Evolutionary conservation across 1,140 invertebrate species (phyloP).

Genomic region (Yoshiicerus persimilis): DNA sequence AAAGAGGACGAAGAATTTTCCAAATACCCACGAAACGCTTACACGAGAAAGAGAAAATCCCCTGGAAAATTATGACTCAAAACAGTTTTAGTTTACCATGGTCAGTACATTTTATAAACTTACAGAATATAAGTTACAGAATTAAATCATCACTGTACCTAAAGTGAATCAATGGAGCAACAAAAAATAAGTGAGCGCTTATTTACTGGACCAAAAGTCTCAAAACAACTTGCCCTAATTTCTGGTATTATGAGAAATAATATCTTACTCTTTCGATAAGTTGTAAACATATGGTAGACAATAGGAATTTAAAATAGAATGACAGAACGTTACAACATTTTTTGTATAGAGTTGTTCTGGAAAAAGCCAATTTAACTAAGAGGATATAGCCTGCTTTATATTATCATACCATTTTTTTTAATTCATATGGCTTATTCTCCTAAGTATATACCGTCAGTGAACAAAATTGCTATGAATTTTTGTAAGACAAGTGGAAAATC

Average conservation of each 20-base stretch:
- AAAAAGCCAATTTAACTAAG: not conserved
- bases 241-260: not conserved
- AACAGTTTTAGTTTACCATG: too few species aligned
- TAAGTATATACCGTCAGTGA: not conserved
- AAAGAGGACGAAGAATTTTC: too few species aligned
- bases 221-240: not conserved
- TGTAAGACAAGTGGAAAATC: not conserved
- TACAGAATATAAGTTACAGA: too few species aligned
- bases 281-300: not conserved
- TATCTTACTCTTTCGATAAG: not conserved
- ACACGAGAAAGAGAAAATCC: too few species aligned
- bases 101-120: too few species aligned
- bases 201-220: too few species aligned
- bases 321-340: not conserved
- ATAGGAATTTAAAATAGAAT: not conserved
- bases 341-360: not conserved
- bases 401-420: not conserved
- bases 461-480: not conserved
- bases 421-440: not conserved
- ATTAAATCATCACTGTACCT: not conserved
- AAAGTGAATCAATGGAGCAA: too few species aligned
- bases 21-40: too few species aligned
- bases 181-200: too few species aligned
- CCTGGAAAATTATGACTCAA: too few species aligned
- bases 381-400: not conserved